phyloP scores from a whole-genome alignment of 1,140 invertebrate genomes.

The Drosophila navojoa region DNA sequence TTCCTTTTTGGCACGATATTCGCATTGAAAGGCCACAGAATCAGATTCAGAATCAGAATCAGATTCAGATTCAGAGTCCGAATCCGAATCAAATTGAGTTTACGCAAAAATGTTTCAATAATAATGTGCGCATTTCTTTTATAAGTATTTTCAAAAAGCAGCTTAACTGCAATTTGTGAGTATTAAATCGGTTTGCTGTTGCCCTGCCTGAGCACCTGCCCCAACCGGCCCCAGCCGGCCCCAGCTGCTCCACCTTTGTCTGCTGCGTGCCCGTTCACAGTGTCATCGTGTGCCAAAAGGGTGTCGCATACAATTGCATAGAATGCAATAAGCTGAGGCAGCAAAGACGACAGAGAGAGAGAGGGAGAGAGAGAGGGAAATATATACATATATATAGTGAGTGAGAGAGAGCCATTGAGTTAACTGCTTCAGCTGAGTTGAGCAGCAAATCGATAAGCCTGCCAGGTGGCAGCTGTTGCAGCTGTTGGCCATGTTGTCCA shows the following conservation, averaged over 20 bases:
- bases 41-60: not conserved
- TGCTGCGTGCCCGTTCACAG: not conserved
- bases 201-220: too few relatives aligned
- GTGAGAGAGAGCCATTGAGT: not conserved
- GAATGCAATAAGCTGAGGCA: constrained; percentile 11
- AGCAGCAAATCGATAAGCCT: constrained; percentile 6
- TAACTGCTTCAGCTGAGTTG: not conserved
- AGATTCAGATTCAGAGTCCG: not conserved
- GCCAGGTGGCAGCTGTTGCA: not conserved
- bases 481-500: constrained; percentile 25
- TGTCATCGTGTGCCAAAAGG: not conserved
- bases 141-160: not conserved
- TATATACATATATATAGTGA: too few relatives aligned
- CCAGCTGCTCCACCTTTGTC: too few relatives aligned
- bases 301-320: constrained; percentile 2
- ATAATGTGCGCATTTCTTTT: not conserved
- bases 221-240: too few relatives aligned
- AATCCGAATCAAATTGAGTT: not conserved
- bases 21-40: not conserved
- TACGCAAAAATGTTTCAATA: not conserved
- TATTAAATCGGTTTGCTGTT: constrained; percentile 5
- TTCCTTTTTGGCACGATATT: too few relatives aligned
- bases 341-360: too few relatives aligned
- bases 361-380: too few relatives aligned
- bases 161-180: constrained; percentile 9